These are phyloP conservation scores for Miltochrista miniata DNA, from an alignment of 2,888 invertebrate genomes.

Conservation along the genomic window DNA sequence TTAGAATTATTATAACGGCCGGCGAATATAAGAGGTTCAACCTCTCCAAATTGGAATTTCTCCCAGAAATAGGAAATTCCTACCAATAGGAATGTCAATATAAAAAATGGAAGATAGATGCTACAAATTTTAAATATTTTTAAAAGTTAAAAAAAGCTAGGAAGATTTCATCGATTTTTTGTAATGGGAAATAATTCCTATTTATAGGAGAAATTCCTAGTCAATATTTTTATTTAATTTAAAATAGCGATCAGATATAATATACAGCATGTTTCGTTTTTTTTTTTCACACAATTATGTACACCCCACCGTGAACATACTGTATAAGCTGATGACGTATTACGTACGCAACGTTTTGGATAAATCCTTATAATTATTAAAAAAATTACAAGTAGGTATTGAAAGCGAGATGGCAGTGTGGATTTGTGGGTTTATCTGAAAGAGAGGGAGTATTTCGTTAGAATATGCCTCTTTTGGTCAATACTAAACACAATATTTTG, in stretches of 20 bases:
- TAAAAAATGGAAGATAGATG: conserved; percentile 9
- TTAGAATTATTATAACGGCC: too few species aligned
- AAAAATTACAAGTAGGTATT: conserved; percentile 59
- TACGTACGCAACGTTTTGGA: conserved; percentile 31
- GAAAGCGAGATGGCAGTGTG: conserved; percentile 83
- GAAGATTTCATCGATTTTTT: neutral
- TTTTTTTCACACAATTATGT: conserved; percentile 46
- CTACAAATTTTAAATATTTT: neutral
- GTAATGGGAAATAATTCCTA: conserved; percentile 5
- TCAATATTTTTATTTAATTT: neutral
- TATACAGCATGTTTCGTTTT: conserved; percentile 28
- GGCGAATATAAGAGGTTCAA: too few species aligned
- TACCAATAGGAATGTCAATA: conserved; percentile 9
- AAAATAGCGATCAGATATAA: conserved; percentile 21
- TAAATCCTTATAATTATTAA: conserved; percentile 49
- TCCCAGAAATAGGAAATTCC: conserved; percentile 2
- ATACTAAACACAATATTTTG: too few species aligned
- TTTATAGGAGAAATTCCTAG: neutral
- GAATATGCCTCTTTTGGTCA: too few species aligned
- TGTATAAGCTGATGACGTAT: conserved; percentile 38
- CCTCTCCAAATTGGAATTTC: neutral
- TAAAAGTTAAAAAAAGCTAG: conserved; percentile 1
- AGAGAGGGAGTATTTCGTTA: conserved; percentile 21
- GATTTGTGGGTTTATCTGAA: conserved; percentile 67
- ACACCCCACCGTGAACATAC: conserved; percentile 48